Evolutionary conservation across 2,113 vertebrate genomes (phyloP).

Genomic region (Nesoenas mayeri): DNA sequence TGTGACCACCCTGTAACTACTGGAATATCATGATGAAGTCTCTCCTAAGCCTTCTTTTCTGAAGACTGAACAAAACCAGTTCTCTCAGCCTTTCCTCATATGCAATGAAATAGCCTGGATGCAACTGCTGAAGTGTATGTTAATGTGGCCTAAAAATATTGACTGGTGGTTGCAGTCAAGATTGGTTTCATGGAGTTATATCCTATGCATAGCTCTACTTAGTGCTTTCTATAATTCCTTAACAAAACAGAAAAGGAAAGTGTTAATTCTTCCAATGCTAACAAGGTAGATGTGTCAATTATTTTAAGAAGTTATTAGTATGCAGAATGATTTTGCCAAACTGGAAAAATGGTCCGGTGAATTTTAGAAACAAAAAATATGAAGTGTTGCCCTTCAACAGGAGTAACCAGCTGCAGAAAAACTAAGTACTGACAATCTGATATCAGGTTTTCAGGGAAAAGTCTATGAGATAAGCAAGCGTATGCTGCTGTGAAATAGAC

Average conservation of each 20-base stretch:
- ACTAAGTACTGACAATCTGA: neutral
- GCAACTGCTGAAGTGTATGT: neutral
- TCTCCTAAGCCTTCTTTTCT: no score
- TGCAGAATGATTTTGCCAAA: neutral
- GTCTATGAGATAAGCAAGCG: neutral
- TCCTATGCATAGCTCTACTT: rapidly evolving
- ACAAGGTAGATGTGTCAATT: neutral
- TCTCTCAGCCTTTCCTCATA: no score
- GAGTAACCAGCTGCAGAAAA: neutral
- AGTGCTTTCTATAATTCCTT: neutral
- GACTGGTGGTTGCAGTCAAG: rapidly evolving
- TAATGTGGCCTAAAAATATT: neutral
- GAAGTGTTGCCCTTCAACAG: neutral
- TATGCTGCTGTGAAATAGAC: neutral
- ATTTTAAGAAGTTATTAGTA: neutral
- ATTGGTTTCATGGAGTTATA: neutral
- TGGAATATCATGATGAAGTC: no score
- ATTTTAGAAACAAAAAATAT: neutral
- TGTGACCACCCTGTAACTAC: no score
- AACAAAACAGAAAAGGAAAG: neutral
- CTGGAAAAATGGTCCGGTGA: neutral
- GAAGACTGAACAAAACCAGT: no score
- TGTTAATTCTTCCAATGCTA: neutral
- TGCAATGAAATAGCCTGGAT: neutral
- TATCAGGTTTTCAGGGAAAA: neutral